phyloP scores from a whole-genome alignment of 2,888 invertebrate genomes.

The Pollenia amentaria region DNA sequence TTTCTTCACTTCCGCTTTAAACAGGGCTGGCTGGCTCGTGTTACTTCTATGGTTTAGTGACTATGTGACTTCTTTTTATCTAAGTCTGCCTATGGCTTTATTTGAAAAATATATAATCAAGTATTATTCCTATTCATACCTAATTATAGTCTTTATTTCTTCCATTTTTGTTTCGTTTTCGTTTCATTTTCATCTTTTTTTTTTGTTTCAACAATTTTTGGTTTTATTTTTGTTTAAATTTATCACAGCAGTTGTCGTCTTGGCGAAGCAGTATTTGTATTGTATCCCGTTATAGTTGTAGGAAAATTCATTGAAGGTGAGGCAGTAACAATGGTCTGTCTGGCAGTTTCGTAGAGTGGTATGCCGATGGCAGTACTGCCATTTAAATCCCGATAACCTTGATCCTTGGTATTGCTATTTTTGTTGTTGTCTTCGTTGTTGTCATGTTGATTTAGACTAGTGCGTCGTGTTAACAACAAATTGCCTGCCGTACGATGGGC shows the following conservation, averaged over 20 bases:
- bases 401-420: slow-evolving; percentile 73
- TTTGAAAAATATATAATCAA: slow-evolving; percentile 39
- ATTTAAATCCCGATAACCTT: slow-evolving; percentile 74
- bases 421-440: slow-evolving; percentile 70
- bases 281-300: slow-evolving; percentile 77
- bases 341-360: slow-evolving; percentile 71
- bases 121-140: slow-evolving; percentile 64
- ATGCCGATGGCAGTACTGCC: slow-evolving; percentile 35
- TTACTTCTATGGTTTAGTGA: slow-evolving; percentile 8
- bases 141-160: slow-evolving; percentile 70
- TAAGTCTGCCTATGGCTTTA: slow-evolving; percentile 40
- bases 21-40: background rate
- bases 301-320: slow-evolving; percentile 79
- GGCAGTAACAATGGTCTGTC: slow-evolving; percentile 78
- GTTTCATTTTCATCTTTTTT: slow-evolving; percentile 30
- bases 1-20: background rate
- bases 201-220: slow-evolving; percentile 47
- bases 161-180: slow-evolving; percentile 42
- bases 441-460: slow-evolving; percentile 70
- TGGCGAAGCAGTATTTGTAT: slow-evolving; percentile 76
- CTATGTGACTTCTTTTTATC: slow-evolving; percentile 15
- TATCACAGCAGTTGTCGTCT: slow-evolving; percentile 79
- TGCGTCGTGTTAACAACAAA: slow-evolving; percentile 71
- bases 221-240: slow-evolving; percentile 51
- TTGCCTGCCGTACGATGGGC: slow-evolving; percentile 75